phyloP scores from a whole-genome alignment of 2,113 vertebrate genomes.

The Mus pahari region DNA sequence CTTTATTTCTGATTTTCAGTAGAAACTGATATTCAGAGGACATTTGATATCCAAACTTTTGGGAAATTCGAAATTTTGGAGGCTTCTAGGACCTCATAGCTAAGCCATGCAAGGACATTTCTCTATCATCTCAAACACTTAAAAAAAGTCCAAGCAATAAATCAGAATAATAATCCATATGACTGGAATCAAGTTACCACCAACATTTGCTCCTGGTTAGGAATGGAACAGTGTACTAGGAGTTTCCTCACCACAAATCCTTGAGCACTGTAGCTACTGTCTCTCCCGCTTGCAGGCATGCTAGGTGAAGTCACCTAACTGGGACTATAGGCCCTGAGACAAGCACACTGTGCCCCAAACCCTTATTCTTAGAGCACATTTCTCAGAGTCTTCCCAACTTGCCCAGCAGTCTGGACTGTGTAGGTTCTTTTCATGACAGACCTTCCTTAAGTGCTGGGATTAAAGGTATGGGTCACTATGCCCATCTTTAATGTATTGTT shows the following conservation, averaged over 20 bases:
- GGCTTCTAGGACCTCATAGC: neutral
- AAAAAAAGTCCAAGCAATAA: neutral
- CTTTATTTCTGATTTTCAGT: neutral
- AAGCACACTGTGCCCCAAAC: neutral
- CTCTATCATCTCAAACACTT: constrained; percentile 27
- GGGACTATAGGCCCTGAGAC: neutral
- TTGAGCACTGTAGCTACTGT: neutral
- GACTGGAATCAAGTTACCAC: neutral
- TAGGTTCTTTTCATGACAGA: neutral
- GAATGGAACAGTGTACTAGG: neutral
- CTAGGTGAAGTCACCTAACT: neutral
- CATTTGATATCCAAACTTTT: neutral
- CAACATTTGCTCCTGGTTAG: neutral
- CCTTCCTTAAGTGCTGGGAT: neutral
- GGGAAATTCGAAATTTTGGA: neutral
- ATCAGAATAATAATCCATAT: neutral
- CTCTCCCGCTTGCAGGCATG: neutral
- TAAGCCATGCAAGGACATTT: neutral
- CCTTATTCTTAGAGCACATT: neutral
- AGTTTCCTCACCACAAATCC: neutral
- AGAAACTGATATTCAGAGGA: neutral
- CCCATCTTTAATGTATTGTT: neutral
- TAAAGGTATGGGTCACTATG: too few relatives aligned
- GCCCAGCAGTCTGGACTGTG: neutral
- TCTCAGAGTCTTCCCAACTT: neutral